Evolutionary conservation across 2,888 invertebrate species (phyloP).

Genomic region (Sarcophaga rosellei): DNA sequence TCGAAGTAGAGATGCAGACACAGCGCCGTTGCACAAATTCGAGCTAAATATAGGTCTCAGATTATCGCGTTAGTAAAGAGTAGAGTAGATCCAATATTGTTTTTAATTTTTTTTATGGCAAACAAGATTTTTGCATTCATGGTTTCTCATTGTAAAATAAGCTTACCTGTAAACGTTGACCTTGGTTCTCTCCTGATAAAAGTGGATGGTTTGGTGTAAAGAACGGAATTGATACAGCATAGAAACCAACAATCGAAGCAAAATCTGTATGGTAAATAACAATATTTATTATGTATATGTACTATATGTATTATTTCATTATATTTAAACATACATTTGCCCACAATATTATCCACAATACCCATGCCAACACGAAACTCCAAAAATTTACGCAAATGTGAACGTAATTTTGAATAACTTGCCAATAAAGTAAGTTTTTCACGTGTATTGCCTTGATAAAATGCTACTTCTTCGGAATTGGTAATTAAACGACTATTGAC

Average conservation of each 20-base stretch:
- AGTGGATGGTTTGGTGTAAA: slow-evolving; percentile 88
- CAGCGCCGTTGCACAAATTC: too few relatives aligned
- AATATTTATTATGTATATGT: neutral
- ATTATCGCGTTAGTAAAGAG: too few relatives aligned
- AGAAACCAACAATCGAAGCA: slow-evolving; percentile 98
- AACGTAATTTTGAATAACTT: slow-evolving; percentile 93
- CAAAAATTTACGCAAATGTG: slow-evolving; percentile 92
- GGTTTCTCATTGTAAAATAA: too few relatives aligned
- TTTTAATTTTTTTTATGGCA: too few relatives aligned
- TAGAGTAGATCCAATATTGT: too few relatives aligned
- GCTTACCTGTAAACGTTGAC: slow-evolving; percentile 89
- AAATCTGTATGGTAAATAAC: slow-evolving; percentile 84
- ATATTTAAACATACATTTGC: slow-evolving; percentile 89
- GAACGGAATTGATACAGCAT: slow-evolving; percentile 97
- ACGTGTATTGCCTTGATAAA: slow-evolving; percentile 90
- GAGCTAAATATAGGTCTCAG: too few relatives aligned
- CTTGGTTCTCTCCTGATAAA: slow-evolving; percentile 86
- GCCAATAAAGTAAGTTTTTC: slow-evolving; percentile 94
- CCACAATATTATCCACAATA: slow-evolving; percentile 96
- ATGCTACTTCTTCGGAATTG: slow-evolving; percentile 93
- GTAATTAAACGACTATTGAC: slow-evolving; percentile 98
- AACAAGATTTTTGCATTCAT: too few relatives aligned
- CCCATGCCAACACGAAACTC: slow-evolving; percentile 96
- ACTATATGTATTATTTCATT: neutral
- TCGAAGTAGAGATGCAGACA: too few relatives aligned